phyloP scores from a whole-genome alignment of 92 coral and sea anemone genomes.

The Epizoanthus ramosus region DNA sequence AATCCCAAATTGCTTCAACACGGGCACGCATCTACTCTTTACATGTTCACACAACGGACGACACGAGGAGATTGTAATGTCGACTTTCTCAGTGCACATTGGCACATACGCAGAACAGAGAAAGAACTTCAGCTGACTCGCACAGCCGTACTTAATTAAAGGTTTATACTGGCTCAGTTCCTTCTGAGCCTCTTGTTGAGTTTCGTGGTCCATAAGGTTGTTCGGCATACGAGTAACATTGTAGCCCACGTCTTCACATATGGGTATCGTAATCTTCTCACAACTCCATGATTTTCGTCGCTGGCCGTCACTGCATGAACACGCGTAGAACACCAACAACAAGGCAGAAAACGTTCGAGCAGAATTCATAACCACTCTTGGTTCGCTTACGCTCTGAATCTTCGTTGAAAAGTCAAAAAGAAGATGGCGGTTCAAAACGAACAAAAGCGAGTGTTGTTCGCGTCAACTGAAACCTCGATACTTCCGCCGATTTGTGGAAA shows the following conservation, averaged over 20 bases:
- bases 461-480: not conserved
- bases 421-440: slow-evolving; percentile 39
- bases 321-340: slow-evolving; percentile 33
- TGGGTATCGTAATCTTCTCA: slow-evolving; percentile 65
- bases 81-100: slow-evolving; percentile 82
- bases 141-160: slow-evolving; percentile 78
- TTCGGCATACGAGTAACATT: slow-evolving; percentile 89
- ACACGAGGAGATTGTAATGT: slow-evolving; percentile 80
- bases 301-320: slow-evolving; percentile 48
- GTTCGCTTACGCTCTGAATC: not conserved
- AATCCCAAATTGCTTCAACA: slow-evolving; percentile 80
- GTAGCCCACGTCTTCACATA: slow-evolving; percentile 77
- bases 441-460: not conserved
- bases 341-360: slow-evolving; percentile 29
- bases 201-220: slow-evolving; percentile 81
- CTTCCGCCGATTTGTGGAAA: not conserved
- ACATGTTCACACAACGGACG: slow-evolving; percentile 97
- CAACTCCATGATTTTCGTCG: slow-evolving; percentile 72
- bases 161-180: slow-evolving; percentile 67
- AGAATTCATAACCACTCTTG: slow-evolving; percentile 26
- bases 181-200: slow-evolving; percentile 74
- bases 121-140: slow-evolving; percentile 84
- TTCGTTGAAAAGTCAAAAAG: slow-evolving; percentile 41
- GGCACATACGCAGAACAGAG: slow-evolving; percentile 96
- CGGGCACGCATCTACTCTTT: slow-evolving; percentile 80